These are phyloP conservation scores for Enoplolaimus lenunculus DNA, from an alignment of 2,888 invertebrate species.

Conservation along the genomic window DNA sequence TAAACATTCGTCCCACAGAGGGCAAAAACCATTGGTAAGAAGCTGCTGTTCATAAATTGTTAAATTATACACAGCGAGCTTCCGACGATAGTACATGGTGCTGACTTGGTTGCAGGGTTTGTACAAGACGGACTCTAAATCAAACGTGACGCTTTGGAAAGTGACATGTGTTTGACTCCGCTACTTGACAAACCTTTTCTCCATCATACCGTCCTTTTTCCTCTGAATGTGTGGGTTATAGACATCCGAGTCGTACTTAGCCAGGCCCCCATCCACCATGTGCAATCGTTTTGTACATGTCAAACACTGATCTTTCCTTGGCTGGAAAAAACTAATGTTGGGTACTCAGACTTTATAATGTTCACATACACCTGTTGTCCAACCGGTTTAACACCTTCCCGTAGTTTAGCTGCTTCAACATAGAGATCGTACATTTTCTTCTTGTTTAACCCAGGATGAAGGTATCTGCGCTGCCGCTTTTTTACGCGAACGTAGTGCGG, in stretches of 20 bases:
- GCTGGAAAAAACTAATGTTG: constrained; percentile 12
- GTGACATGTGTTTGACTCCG: neutral
- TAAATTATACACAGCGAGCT: constrained; percentile 20
- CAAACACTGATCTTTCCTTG: constrained; percentile 17
- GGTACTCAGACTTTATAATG: constrained; percentile 2
- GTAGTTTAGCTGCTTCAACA: neutral
- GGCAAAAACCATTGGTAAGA: constrained; percentile 18
- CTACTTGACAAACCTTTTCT: neutral
- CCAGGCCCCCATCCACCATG: neutral
- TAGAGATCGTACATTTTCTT: neutral
- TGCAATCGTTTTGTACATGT: constrained; percentile 8
- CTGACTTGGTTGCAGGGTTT: constrained; percentile 16
- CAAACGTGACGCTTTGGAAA: constrained; percentile 4
- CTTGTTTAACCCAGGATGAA: constrained; percentile 3
- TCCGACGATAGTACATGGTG: constrained; percentile 20
- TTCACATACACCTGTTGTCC: neutral
- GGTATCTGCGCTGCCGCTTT: neutral
- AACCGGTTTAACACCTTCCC: neutral
- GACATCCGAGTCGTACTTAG: neutral
- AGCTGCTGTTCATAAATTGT: constrained; percentile 14
- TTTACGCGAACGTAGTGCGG: neutral
- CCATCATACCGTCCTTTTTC: neutral
- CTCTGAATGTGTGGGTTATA: neutral
- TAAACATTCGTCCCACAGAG: constrained; percentile 17
- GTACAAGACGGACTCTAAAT: constrained; percentile 15